phyloP scores from a whole-genome alignment of 1,140 invertebrate genomes.

The Pseudomyrmex flavicornis region DNA sequence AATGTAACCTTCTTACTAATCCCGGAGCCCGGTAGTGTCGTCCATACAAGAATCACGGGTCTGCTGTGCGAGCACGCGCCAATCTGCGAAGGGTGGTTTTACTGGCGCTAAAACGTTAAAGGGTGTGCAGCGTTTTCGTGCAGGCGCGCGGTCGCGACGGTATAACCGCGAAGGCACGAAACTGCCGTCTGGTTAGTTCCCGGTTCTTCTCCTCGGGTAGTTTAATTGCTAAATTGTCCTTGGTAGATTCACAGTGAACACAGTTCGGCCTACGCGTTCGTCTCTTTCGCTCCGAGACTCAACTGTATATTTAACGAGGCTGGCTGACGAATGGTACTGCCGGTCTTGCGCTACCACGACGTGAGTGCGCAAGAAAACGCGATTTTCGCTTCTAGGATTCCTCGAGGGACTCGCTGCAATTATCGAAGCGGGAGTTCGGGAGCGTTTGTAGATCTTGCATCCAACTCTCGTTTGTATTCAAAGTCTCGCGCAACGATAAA shows the following conservation, averaged over 20 bases:
- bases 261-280: constrained; percentile 4
- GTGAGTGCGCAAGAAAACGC: constrained; percentile 15
- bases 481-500: not conserved
- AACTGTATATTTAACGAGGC: constrained; percentile 3
- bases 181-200: constrained; percentile 68
- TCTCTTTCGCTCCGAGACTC: constrained; percentile 1
- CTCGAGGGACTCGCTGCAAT: constrained; percentile 31
- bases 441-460: not conserved
- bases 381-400: constrained; percentile 5
- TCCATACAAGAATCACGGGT: constrained; percentile 68
- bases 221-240: constrained; percentile 80
- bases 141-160: constrained; percentile 27
- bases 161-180: constrained; percentile 37
- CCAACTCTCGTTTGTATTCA: not conserved
- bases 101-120: constrained; percentile 29
- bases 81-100: constrained; percentile 65
- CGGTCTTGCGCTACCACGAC: not conserved
- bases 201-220: constrained; percentile 75
- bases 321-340: constrained; percentile 39
- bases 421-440: constrained; percentile 5
- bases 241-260: constrained; percentile 56
- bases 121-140: constrained; percentile 16
- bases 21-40: constrained; percentile 26
- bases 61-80: constrained; percentile 63
- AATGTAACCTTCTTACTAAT: constrained; percentile 80